Evolutionary conservation across 2,888 invertebrate genomes (phyloP).

Genomic region (Incurvaria masculella): DNA sequence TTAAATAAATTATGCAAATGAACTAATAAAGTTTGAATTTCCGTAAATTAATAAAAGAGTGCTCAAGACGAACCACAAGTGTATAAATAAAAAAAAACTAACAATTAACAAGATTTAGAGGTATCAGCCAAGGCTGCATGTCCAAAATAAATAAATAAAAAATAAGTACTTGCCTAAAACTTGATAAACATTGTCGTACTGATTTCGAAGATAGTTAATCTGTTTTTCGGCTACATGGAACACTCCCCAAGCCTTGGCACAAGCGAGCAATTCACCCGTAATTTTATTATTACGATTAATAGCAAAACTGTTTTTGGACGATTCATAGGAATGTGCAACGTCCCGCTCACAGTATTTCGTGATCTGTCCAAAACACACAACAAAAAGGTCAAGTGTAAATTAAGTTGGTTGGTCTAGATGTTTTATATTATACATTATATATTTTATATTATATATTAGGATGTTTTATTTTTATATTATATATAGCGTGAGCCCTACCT

Average conservation of each 20-base stretch:
- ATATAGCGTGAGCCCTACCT: too few relatives aligned
- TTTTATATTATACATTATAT: too few relatives aligned
- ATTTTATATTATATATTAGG: too few relatives aligned
- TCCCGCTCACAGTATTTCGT: constrained; percentile 8
- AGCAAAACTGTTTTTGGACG: not conserved
- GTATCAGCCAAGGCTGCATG: constrained; percentile 13
- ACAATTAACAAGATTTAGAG: constrained; percentile 24
- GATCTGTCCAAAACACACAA: too few relatives aligned
- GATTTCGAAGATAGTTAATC: constrained; percentile 22
- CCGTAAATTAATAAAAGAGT: too few relatives aligned
- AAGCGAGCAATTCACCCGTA: constrained; percentile 27
- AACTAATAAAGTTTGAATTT: too few relatives aligned
- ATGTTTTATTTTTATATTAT: too few relatives aligned
- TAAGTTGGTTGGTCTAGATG: too few relatives aligned
- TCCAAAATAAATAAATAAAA: constrained; percentile 7
- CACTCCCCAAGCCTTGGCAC: constrained; percentile 39
- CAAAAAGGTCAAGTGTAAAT: too few relatives aligned
- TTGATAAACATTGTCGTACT: constrained; percentile 16
- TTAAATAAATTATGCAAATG: too few relatives aligned
- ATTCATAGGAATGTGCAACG: constrained; percentile 6
- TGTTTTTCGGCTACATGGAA: constrained; percentile 45
- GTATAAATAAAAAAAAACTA: constrained; percentile 10
- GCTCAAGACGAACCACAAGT: too few relatives aligned
- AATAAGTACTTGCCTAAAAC: constrained; percentile 13
- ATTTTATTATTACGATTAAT: constrained; percentile 19